phyloP scores from a whole-genome alignment of 2,888 invertebrate genomes.

The Cantharis lateralis region DNA sequence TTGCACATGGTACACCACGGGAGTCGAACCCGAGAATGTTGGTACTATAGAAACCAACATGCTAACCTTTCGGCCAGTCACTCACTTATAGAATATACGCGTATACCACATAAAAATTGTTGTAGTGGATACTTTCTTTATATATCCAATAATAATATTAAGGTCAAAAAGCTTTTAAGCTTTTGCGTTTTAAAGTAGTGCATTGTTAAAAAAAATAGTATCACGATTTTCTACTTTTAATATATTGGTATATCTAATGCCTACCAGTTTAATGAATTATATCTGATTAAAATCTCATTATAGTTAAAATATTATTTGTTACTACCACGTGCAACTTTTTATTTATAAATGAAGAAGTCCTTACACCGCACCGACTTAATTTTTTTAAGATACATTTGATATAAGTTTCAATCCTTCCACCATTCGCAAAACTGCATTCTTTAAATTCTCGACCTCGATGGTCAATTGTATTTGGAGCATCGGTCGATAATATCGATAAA shows the following conservation, averaged over 20 bases:
- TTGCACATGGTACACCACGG: no score
- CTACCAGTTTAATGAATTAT: background rate
- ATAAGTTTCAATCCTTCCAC: conserved; percentile 13
- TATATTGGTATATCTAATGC: background rate
- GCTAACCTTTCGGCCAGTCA: no score
- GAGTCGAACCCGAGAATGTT: no score
- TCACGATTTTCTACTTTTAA: background rate
- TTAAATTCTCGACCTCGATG: conserved; percentile 35
- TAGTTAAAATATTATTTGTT: background rate
- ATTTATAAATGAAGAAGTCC: background rate
- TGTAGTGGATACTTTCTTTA: background rate
- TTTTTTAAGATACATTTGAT: background rate
- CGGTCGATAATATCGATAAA: conserved; percentile 28
- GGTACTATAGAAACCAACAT: no score
- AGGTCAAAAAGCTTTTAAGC: background rate
- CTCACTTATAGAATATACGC: no score
- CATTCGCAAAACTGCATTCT: conserved; percentile 35
- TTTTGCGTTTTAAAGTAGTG: background rate
- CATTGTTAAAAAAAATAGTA: background rate
- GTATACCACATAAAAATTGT: no score
- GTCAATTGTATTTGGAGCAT: conserved; percentile 34
- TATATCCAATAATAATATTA: background rate
- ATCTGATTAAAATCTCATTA: background rate
- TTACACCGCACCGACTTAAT: background rate
- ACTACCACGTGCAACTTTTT: background rate